Conservation (phyloP, 2,888 invertebrate species). For the Anoplius nigerrimus region DNA sequence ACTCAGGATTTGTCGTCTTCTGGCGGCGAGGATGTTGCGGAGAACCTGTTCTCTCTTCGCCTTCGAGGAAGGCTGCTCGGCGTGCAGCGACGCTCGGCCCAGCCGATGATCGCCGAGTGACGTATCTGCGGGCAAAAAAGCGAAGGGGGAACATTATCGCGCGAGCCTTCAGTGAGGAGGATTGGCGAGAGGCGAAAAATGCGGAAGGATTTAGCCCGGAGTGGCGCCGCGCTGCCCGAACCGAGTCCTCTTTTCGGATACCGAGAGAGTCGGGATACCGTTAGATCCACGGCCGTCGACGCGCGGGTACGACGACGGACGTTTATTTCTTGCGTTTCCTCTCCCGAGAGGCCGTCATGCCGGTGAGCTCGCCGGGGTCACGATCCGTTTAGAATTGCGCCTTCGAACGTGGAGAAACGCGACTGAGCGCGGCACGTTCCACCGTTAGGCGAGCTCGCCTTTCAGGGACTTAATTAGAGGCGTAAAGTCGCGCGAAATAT, state of each 20-base stretch:
- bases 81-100: conserved; percentile 58
- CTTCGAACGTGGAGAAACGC: no score
- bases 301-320: conserved; percentile 35
- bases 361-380: not conserved
- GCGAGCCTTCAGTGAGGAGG: no score
- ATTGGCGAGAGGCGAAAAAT: no score
- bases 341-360: conserved; percentile 12
- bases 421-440: no score
- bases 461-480: no score
- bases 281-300: conserved; percentile 34
- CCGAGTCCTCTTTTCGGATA: no score
- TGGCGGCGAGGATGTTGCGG: conserved; percentile 77
- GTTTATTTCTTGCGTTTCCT: conserved; percentile 30
- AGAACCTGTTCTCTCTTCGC: conserved; percentile 66
- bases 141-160: not conserved
- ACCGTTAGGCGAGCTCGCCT: no score
- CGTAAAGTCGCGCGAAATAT: no score
- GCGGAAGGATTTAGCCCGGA: no score
- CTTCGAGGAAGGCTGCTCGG: conserved; percentile 63
- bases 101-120: conserved; percentile 58
- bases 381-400: no score
- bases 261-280: no score
- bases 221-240: no score
- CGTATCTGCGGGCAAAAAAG: conserved; percentile 56
- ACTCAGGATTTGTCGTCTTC: conserved; percentile 79